Base-by-base conservation (phyloP, 1,140 invertebrate species). In the Cydia strobilella region DNA sequence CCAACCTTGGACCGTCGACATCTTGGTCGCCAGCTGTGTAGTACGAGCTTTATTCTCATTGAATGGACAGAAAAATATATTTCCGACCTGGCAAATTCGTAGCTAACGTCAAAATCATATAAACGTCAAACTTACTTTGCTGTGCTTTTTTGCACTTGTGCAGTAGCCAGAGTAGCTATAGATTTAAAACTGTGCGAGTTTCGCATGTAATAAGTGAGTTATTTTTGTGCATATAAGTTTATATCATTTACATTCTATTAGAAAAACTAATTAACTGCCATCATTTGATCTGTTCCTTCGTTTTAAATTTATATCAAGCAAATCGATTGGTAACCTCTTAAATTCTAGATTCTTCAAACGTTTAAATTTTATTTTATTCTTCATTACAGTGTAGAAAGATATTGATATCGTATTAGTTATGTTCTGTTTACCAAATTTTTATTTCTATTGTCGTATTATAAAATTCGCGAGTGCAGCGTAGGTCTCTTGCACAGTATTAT, bases 191-290 rank as follows among this genome's bases (percentile, higher is more conserved):
- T 59, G 54, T 59, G 54, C 54, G 54, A 7, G 20, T 59, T 69
- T 69, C 31, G 63, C 63, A 66, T 66, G 65, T 35, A 15, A n/a
- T 35, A 69, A 35, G 65, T 69, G 65, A 69, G 65, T 69, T 69
- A 66, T 66, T 39, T 15, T 35, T 39, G 31, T 39, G n/a, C 18
- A 39, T 12, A 59, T 59, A 2, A 23, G 6, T 23, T 59, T 59
- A 3, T 59, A 23, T 23, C 51, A 10, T 20, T 59, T 59, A 9
- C 10, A 23, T 59, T 23, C 2, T 59, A 23, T 10, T 23, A 20
- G 0, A 20, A 59, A 10, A 59, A 59, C 9, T 12, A 54, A 59
- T 23, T 59, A 59, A 0, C 9, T 59, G 7, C 1, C 23, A 12
- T 59, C 5, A 9, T 59, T 23, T 59, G 54, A 2, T 59, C 0